Base-by-base conservation (phyloP, 2,797 vertebrate genomes). In the Cottoperca gobio region DNA sequence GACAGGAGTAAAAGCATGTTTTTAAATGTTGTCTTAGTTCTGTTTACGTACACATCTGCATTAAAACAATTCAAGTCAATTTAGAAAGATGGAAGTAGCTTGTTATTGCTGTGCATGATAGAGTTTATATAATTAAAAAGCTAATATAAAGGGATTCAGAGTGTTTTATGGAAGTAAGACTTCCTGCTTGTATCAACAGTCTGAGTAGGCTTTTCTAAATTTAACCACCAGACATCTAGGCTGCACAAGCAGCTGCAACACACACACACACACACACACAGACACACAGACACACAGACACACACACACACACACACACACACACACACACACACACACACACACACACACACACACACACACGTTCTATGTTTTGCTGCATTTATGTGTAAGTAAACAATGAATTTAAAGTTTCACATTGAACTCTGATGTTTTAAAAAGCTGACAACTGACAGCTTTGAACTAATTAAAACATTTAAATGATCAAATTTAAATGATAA, bases 161-260 rank as follows among this genome's bases (percentile, higher is more conserved):
- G 2, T n/a, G 12, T 59, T 70, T 64, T 33, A 60, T 76, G 45
- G 45, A 77, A 49, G 67, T 46, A 33, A 45, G n/a, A 70, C 16
- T 61, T 76, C 50, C 63, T 73, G 58, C 37, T 70, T 53, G 31
- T 50, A 54, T 70, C 35, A 61, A 55, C 23, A 54, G 5, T 59
- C 65, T 65, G 49, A 77, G 58, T 69, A 21, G 35, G 43, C 52
- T 14, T 4, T 60, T 89, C 84, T 86, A 88, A 82, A 84, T 87
- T 79, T 82, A 86, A 72, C 46, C 35, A 63, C 19, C 24, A 81
- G 39, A 70, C 58, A 31, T 39, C 26, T 37, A 35, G 69, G 54
- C 78, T 77, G 60, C 54, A 78, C n/a, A 73, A 74, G 60, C 78
- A 87, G 76, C 66, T 76, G 69, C 54, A 39, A 17, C 40, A 53